These are phyloP conservation scores for Papilio protenor DNA, from an alignment of 2,888 invertebrate genomes.

Conservation along the genomic window DNA sequence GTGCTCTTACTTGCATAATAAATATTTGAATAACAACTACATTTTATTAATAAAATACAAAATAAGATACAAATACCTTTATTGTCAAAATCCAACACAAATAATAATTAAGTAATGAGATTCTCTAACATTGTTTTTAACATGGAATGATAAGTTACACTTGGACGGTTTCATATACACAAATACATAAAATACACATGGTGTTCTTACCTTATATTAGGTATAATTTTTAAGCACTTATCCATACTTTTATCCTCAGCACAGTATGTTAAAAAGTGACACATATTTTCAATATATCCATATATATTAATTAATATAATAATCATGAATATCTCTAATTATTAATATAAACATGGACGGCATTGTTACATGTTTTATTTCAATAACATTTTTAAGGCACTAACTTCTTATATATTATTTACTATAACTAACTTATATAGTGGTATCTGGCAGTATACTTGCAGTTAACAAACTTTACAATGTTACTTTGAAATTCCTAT, in stretches of 20 bases:
- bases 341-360: neutral
- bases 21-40: too few relatives aligned
- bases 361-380: neutral
- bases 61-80: neutral
- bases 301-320: neutral
- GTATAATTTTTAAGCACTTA: neutral
- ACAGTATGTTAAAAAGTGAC: too few relatives aligned
- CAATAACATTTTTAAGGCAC: neutral
- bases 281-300: too few relatives aligned
- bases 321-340: neutral
- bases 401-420: neutral
- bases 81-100: neutral
- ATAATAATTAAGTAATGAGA: neutral
- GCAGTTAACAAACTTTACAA: neutral
- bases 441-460: constrained; percentile 1
- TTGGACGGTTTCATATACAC: neutral
- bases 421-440: neutral
- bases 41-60: neutral
- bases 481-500: neutral
- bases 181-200: neutral
- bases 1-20: too few relatives aligned
- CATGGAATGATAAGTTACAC: neutral
- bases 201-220: neutral
- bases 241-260: neutral
- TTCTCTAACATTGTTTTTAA: neutral